These are phyloP conservation scores for Popillia japonica DNA, from an alignment of 1,140 invertebrate genomes.

Conservation along the genomic window DNA sequence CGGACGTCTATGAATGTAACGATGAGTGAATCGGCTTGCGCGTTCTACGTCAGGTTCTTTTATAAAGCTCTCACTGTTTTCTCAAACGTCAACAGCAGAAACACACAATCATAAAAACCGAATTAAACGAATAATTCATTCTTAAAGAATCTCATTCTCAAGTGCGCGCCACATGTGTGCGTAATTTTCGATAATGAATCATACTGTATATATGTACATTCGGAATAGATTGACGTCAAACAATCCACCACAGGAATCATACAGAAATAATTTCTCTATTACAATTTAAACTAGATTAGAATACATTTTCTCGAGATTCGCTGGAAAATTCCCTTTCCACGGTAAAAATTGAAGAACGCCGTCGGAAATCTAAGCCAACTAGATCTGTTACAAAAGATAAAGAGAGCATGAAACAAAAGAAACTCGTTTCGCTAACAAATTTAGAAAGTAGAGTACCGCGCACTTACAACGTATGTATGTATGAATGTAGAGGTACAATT, in stretches of 20 bases:
- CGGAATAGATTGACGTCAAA: neutral
- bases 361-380: conserved; percentile 18
- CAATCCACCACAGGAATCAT: no score
- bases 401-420: conserved; percentile 31
- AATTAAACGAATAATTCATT: neutral
- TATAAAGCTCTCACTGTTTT: no score
- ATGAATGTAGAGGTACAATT: no score
- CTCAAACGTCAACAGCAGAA: neutral
- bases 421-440: conserved; percentile 29
- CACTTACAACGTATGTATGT: neutral
- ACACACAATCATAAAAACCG: neutral
- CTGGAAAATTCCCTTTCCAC: no score
- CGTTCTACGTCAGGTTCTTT: no score
- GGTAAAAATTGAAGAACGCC: neutral
- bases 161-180: neutral
- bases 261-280: no score
- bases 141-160: neutral
- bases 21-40: no score
- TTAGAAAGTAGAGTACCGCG: conserved; percentile 12
- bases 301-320: no score
- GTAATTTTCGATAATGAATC: neutral
- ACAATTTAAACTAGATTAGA: no score
- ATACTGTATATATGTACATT: no score
- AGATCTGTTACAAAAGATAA: conserved; percentile 27
- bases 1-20: no score